Evolutionary conservation across 2,113 vertebrate genomes (phyloP).

Genomic region (Seriola rivoliana): DNA sequence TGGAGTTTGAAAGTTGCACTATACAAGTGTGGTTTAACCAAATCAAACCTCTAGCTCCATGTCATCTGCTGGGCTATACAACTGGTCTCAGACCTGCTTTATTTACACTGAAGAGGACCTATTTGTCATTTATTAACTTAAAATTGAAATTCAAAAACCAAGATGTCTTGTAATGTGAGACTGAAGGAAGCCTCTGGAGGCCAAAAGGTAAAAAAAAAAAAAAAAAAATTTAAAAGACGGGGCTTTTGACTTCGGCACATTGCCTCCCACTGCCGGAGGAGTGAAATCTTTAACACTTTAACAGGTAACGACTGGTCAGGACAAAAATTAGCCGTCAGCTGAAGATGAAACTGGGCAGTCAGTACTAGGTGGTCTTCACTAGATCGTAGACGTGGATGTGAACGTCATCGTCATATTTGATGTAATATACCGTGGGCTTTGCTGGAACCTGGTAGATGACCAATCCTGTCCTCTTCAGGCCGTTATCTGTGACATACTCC

Average conservation of each 20-base stretch:
- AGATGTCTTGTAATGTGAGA: slow-evolving; percentile 28
- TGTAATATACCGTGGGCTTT: slow-evolving; percentile 88
- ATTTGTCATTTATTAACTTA: slow-evolving; percentile 26
- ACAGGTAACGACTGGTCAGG: slow-evolving; percentile 62
- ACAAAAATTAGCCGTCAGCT: slow-evolving; percentile 33
- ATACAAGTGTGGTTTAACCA: slow-evolving; percentile 41
- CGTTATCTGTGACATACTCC: slow-evolving; percentile 88
- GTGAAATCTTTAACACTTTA: slow-evolving; percentile 67
- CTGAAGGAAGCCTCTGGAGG: slow-evolving; percentile 6
- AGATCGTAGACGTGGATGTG: slow-evolving; percentile 89
- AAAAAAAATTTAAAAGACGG: not conserved
- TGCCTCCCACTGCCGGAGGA: slow-evolving; percentile 38
- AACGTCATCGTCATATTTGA: slow-evolving; percentile 89
- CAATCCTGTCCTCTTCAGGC: slow-evolving; percentile 87
- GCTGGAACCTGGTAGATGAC: slow-evolving; percentile 89
- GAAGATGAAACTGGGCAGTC: slow-evolving; percentile 51
- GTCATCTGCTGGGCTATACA: slow-evolving; percentile 56
- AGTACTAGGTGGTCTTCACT: slow-evolving; percentile 87
- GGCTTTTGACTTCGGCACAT: slow-evolving; percentile 30
- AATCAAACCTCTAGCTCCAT: slow-evolving; percentile 51
- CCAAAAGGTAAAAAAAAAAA: not conserved
- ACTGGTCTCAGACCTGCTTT: slow-evolving; percentile 55
- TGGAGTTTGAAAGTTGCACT: slow-evolving; percentile 53
- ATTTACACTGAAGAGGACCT: slow-evolving; percentile 63
- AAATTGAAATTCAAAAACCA: slow-evolving; percentile 28